A percentile compares a stretch with the other conserved stretches of the same genome.
Conservation (phyloP, 2,888 invertebrate genomes). For the Dryobota labecula region DNA sequence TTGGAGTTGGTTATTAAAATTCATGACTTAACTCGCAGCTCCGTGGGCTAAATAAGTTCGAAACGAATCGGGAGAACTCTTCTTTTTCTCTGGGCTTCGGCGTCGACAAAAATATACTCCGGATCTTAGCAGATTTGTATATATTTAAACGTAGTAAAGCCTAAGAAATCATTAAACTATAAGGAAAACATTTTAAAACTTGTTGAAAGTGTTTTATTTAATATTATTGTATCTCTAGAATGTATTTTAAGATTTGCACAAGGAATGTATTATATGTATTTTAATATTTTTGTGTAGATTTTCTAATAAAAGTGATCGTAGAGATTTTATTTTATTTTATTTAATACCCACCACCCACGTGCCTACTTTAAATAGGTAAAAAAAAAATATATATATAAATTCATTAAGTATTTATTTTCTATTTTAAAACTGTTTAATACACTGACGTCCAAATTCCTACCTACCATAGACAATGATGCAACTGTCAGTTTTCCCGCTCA, state of each 20-base stretch:
- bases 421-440: neutral
- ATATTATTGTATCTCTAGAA: slow-evolving; percentile 22
- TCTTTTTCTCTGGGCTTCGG: neutral
- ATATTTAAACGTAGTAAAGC: neutral
- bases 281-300: slow-evolving; percentile 65
- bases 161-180: neutral
- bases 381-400: neutral
- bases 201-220: slow-evolving; percentile 6
- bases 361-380: no score
- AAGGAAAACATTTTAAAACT: slow-evolving; percentile 8
- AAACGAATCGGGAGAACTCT: neutral
- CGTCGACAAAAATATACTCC: neutral
- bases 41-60: neutral
- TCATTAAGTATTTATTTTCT: neutral
- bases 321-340: neutral
- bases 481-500: slow-evolving; percentile 55
- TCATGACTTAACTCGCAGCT: neutral
- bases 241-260: slow-evolving; percentile 65
- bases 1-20: neutral
- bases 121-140: neutral
- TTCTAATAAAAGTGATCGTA: slow-evolving; percentile 62
- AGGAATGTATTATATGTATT: slow-evolving; percentile 52
- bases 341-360: neutral
- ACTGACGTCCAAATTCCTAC: neutral
- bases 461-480: slow-evolving; percentile 12